Conservation (phyloP, 2,888 invertebrate species). For the Yponomeuta plumbellus region DNA sequence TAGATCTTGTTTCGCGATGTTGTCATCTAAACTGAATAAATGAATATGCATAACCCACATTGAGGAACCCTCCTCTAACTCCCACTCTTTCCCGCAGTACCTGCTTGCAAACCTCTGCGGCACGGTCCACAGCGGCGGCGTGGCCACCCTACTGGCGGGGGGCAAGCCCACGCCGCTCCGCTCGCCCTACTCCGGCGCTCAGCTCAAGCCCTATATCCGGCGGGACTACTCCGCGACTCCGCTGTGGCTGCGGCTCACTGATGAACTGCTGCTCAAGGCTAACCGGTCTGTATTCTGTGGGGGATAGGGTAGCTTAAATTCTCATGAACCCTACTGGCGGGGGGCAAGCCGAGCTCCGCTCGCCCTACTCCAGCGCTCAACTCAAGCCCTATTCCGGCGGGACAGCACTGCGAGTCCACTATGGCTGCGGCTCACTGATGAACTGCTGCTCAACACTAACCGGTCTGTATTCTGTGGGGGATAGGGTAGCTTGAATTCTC, state of each 20-base stretch:
- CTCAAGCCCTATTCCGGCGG: conserved; percentile 88
- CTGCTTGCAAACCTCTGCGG: conserved; percentile 59
- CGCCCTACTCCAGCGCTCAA: conserved; percentile 81
- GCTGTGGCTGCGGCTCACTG: conserved; percentile 82
- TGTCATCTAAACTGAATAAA: too few relatives aligned
- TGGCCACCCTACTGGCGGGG: conserved; percentile 71
- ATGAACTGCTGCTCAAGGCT: conserved; percentile 77
- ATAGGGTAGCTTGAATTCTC: too few relatives aligned
- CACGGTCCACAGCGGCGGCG: conserved; percentile 51
- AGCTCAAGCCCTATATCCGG: conserved; percentile 90
- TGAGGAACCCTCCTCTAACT: too few relatives aligned
- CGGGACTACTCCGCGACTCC: conserved; percentile 81
- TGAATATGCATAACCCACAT: too few relatives aligned
- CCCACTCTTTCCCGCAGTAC: conserved; percentile 38
- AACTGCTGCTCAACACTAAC: conserved; percentile 76
- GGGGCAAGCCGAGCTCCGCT: conserved; percentile 77
- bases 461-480: conserved; percentile 36
- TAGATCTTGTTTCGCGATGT: too few relatives aligned
- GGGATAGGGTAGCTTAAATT: neutral
- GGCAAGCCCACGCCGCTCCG: conserved; percentile 75
- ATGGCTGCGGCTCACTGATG: conserved; percentile 83
- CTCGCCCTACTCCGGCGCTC: conserved; percentile 82
- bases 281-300: conserved; percentile 50
- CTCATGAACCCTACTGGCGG: conserved; percentile 70
- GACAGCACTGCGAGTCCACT: conserved; percentile 80